Evolutionary conservation across 2,113 vertebrate species (phyloP).

Genomic region (Silurus meridionalis): DNA sequence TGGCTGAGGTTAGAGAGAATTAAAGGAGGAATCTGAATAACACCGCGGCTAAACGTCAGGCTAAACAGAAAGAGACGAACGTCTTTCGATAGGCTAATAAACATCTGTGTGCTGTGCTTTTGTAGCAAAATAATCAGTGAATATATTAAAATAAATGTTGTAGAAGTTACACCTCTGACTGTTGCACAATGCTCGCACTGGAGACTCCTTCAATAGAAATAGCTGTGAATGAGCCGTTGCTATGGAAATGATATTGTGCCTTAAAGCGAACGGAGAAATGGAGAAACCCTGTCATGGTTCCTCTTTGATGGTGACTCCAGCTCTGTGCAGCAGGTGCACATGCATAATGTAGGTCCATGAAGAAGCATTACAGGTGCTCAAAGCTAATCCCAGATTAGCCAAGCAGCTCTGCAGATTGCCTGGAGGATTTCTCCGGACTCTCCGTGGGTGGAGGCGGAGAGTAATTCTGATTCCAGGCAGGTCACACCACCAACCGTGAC

Average conservation of each 20-base stretch:
- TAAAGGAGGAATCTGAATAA: constrained; percentile 27
- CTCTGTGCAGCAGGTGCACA: constrained; percentile 29
- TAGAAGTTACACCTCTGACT: background rate
- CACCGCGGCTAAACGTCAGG: background rate
- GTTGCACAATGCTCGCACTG: background rate
- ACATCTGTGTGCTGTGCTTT: background rate
- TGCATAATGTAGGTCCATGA: constrained; percentile 49
- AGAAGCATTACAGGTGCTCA: constrained; percentile 66
- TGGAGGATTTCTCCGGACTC: constrained; percentile 65
- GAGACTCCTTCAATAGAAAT: background rate
- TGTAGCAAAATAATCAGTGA: background rate
- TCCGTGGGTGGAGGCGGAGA: constrained; percentile 28
- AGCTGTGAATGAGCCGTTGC: background rate
- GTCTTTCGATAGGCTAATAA: background rate
- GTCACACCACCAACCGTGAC: constrained; percentile 37
- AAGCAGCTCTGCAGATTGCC: constrained; percentile 62
- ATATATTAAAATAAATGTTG: background rate
- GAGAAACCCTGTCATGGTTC: background rate
- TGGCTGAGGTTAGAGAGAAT: constrained; percentile 40
- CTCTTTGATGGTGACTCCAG: constrained; percentile 15
- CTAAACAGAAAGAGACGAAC: background rate
- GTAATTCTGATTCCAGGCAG: constrained; percentile 39
- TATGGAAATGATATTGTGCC: background rate
- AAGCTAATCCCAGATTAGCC: constrained; percentile 74
- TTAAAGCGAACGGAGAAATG: background rate